Conservation (phyloP, 1,140 invertebrate species). For the Anastrepha ludens region DNA sequence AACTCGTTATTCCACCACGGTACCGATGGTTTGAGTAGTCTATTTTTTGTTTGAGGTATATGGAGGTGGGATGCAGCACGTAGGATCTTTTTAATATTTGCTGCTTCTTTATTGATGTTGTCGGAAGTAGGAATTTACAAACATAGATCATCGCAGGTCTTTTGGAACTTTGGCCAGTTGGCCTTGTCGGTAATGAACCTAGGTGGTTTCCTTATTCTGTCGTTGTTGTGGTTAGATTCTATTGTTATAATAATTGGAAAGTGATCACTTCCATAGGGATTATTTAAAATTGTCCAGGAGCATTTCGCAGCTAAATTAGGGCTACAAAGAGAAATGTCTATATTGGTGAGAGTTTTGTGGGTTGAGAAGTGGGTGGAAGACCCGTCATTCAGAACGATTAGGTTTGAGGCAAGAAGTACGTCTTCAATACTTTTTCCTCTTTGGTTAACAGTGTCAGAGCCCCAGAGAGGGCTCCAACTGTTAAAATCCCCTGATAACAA, state of each 20-base stretch:
- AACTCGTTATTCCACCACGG: too few relatives aligned
- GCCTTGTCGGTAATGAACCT: too few relatives aligned
- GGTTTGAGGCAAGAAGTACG: not conserved
- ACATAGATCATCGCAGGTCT: not conserved
- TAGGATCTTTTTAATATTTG: not conserved
- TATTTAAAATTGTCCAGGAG: conserved; percentile 4
- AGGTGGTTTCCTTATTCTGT: too few relatives aligned
- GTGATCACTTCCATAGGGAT: too few relatives aligned
- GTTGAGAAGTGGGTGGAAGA: conserved; percentile 23
- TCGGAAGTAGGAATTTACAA: not conserved
- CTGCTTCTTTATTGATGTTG: conserved; percentile 2
- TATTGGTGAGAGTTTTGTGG: not conserved
- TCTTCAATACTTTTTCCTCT: conserved; percentile 31
- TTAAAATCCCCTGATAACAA: conserved; percentile 31
- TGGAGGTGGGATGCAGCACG: not conserved
- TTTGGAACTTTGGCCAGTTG: not conserved
- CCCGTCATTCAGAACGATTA: conserved; percentile 21
- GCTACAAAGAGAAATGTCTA: conserved; percentile 27
- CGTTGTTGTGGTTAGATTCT: too few relatives aligned
- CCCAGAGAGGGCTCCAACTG: conserved; percentile 31
- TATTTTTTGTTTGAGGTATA: conserved; percentile 16
- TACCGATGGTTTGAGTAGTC: too few relatives aligned
- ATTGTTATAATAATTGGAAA: too few relatives aligned
- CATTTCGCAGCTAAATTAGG: conserved; percentile 8
- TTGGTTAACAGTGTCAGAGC: not conserved